A percentile compares a stretch with the other conserved stretches of the same genome.
These are phyloP conservation scores for Octopus bimaculoides DNA, from an alignment of 1,140 invertebrate species.

Conservation along the genomic window DNA sequence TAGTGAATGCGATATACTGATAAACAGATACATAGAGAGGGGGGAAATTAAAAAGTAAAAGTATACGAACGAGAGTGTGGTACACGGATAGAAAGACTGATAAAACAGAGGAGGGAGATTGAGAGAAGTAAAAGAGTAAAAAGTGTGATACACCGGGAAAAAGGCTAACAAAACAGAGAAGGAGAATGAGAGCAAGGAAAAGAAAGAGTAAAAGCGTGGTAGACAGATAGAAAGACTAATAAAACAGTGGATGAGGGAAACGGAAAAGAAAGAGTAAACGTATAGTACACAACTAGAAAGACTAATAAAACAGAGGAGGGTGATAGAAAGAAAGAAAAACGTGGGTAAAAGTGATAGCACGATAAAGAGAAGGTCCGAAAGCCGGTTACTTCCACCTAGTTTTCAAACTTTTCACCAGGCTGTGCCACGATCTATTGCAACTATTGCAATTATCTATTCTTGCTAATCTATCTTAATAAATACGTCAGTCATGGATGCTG, in stretches of 20 bases:
- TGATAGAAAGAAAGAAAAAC: not conserved
- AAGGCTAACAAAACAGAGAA: not conserved
- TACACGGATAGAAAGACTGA: conserved; percentile 9
- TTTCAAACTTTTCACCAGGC: too few species aligned
- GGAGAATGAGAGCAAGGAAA: not conserved
- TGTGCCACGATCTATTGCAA: too few species aligned
- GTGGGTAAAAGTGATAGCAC: not conserved
- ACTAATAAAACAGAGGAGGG: not conserved
- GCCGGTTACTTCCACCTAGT: too few species aligned
- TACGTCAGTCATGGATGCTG: too few species aligned
- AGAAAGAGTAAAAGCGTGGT: not conserved
- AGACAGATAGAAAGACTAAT: not conserved
- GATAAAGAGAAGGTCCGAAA: too few species aligned
- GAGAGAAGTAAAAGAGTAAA: conserved; percentile 17
- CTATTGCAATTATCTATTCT: too few species aligned
- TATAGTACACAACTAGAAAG: not conserved
- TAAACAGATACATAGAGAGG: not conserved
- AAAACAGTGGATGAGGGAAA: not conserved
- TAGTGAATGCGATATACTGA: not conserved
- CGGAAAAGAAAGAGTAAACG: not conserved
- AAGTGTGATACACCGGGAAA: conserved; percentile 3
- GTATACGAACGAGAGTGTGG: conserved; percentile 18
- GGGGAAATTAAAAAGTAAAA: conserved; percentile 17
- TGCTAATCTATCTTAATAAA: too few species aligned
- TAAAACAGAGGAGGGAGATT: conserved; percentile 21